Percentiles rank a stretch among this genome's conserved stretches.
Conservation (phyloP, 2,797 vertebrate genomes). For the Xerus rutilus region DNA sequence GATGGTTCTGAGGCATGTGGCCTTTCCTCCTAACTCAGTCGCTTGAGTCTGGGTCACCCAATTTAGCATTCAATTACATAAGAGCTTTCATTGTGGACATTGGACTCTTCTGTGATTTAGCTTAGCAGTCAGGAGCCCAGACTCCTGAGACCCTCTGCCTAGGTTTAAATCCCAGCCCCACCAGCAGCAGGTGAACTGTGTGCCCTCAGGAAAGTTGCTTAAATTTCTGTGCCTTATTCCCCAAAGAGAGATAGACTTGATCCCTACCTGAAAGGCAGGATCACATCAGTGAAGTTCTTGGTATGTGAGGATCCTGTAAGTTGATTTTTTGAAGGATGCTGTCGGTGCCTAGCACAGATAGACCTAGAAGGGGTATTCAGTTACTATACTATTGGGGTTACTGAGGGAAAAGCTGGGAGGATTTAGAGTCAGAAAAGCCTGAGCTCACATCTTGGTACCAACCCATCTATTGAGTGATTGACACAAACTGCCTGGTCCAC, state of each 20-base stretch:
- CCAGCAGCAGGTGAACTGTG: neutral
- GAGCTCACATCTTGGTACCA: neutral
- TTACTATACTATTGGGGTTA: neutral
- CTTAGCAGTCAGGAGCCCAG: neutral
- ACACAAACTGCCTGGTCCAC: neutral
- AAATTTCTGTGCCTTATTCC: neutral
- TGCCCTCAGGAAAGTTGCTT: neutral
- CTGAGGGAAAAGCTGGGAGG: neutral
- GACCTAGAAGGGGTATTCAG: rapidly evolving
- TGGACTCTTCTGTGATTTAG: neutral
- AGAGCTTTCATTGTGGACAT: neutral
- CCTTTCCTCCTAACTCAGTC: neutral
- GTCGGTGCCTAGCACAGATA: neutral
- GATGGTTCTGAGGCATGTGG: neutral
- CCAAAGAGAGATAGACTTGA: neutral
- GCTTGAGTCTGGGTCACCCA: neutral
- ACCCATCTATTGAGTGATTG: too few relatives aligned
- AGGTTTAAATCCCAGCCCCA: neutral
- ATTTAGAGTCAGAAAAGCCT: neutral
- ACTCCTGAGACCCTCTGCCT: neutral
- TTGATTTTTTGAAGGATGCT: neutral
- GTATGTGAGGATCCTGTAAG: neutral
- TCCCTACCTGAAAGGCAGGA: neutral
- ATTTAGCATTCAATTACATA: too few relatives aligned
- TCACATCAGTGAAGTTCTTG: neutral